Evolutionary conservation across 2,888 invertebrate genomes (phyloP).

Genomic region (Philereme transversata): DNA sequence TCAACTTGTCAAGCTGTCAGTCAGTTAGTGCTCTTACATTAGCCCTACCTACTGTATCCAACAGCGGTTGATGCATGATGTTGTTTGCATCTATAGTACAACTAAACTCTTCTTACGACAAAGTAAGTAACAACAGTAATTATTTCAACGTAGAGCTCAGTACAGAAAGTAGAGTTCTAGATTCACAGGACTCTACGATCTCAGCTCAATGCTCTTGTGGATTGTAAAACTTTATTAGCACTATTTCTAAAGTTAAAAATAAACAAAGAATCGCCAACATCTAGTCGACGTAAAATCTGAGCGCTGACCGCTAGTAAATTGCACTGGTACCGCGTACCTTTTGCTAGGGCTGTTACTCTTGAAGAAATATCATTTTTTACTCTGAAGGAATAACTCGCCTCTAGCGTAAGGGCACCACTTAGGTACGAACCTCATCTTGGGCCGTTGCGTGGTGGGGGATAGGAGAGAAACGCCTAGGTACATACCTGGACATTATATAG

Average conservation of each 20-base stretch:
- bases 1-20: too few relatives aligned
- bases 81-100: too few relatives aligned
- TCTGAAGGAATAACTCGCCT: too few relatives aligned
- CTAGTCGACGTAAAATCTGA: conserved; percentile 4
- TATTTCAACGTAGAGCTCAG: not conserved
- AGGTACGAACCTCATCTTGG: too few relatives aligned
- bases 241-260: conserved; percentile 8
- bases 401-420: too few relatives aligned
- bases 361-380: too few relatives aligned
- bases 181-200: not conserved
- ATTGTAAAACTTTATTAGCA: conserved; percentile 14
- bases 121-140: not conserved
- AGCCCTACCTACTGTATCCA: too few relatives aligned
- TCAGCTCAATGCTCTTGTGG: conserved; percentile 8
- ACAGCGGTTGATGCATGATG: not conserved
- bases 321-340: not conserved
- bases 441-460: too few relatives aligned
- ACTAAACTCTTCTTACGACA: not conserved
- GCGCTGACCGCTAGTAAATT: conserved; percentile 5
- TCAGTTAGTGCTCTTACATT: too few relatives aligned
- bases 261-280: conserved; percentile 12
- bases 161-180: not conserved
- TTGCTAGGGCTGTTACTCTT: too few relatives aligned
- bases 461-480: too few relatives aligned
- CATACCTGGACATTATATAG: too few relatives aligned